Conservation (phyloP, 2,888 invertebrate genomes). For the Anthophora plumipes region DNA sequence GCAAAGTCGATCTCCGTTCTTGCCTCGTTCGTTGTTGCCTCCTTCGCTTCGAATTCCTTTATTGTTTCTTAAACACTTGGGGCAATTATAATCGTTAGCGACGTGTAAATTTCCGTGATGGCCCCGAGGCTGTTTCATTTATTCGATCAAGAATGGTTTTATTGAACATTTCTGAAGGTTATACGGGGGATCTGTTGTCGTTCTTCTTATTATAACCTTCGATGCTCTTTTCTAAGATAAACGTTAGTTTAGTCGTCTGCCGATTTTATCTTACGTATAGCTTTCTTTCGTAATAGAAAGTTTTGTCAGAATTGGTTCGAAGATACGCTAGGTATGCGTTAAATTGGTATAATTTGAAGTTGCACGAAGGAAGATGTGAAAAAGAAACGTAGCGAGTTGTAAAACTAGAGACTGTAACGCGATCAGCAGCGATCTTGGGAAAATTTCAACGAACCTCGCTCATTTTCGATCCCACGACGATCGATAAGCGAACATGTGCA, state of each 20-base stretch:
- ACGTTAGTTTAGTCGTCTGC: no score
- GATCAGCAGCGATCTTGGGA: neutral
- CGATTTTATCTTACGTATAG: no score
- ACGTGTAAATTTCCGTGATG: neutral
- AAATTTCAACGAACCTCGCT: neutral
- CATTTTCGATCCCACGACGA: constrained; percentile 8
- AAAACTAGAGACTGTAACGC: neutral
- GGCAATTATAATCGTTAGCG: neutral
- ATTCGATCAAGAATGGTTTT: no score
- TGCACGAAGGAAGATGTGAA: neutral
- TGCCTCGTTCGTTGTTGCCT: constrained; percentile 34
- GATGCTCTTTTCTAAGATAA: no score
- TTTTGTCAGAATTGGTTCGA: no score
- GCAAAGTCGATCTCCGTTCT: constrained; percentile 44
- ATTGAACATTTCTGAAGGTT: no score
- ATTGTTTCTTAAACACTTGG: constrained; percentile 9
- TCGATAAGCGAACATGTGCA: constrained; percentile 51
- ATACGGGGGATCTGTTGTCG: no score
- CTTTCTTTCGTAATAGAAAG: no score
- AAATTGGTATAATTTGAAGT: no score
- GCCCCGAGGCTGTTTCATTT: no score
- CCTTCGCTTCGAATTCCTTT: constrained; percentile 18
- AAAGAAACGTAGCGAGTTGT: neutral
- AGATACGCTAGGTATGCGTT: no score
- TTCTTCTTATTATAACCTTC: no score